Base-by-base conservation (phyloP, 2,797 vertebrate species). In the Acipenser ruthenus region DNA sequence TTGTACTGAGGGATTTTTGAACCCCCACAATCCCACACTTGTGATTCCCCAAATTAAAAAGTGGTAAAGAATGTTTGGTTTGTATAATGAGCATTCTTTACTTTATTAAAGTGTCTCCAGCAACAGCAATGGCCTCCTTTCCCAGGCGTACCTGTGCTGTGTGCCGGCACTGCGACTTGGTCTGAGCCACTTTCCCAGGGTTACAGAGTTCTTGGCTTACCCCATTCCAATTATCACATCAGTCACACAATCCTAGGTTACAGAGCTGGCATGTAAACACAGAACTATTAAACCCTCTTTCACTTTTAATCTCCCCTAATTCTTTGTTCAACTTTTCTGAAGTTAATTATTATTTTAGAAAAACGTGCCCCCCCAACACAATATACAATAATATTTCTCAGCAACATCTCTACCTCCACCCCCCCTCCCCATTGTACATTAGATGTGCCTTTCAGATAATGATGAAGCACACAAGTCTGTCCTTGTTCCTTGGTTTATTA, bases 181-280 rank as follows among this genome's bases (percentile, higher is more conserved):
- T 64, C 67, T 64, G 75, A 71, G 69, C 1, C 63, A 58, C 63
- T 70, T 69, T 65, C 70, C 61, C 70, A 67, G 67, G 71, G 68
- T 63, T 64, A 68, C 15, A 50, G 6, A 65, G 74, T 75, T 63
- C 70, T 55, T 67, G 49, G 60, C 71, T 70, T 67, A 59, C 60
- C 56, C 64, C 59, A n/a, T 73, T 62, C 49, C 37, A 7, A 59
- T 70, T 65, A 53, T 69, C 65, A 56, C 68, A 65, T 70, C 61
- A 71, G 49, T 65, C 72, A 53, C 61, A 50, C 66, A n/a, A 10
- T 67, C 47, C 70, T 52, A 56, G 70, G 60, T 63, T 58, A 65
- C 56, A 68, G 50, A 13, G 48, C 68, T 65, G 66, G 49, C 69
- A 64, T 67, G 49, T 49, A 15, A 65, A 68, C 48, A 60, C 53